Percentiles rank a stretch among this genome's conserved stretches.
phyloP scores from a whole-genome alignment of 1,140 invertebrate species.

The Macrostomum lignano region DNA sequence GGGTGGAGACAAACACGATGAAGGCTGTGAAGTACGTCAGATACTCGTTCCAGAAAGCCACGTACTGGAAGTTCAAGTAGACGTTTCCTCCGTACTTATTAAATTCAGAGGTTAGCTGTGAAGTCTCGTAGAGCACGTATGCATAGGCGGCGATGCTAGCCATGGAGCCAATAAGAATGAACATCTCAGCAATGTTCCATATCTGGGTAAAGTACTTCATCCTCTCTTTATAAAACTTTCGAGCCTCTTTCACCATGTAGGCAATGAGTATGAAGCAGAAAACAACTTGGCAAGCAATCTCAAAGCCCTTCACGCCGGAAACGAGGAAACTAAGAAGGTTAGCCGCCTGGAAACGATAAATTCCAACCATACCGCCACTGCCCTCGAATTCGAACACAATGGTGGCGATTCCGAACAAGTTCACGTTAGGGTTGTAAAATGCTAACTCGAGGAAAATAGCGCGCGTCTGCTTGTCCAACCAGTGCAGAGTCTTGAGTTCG shows the following conservation, averaged over 20 bases:
- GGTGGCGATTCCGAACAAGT: slow-evolving; percentile 30
- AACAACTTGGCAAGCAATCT: slow-evolving; percentile 15
- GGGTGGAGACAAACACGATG: slow-evolving; percentile 29
- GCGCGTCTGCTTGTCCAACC: slow-evolving; percentile 33
- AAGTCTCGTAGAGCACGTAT: slow-evolving; percentile 19
- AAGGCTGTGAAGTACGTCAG: slow-evolving; percentile 29
- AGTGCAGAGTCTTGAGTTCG: slow-evolving; percentile 21
- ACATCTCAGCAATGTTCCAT: slow-evolving; percentile 27
- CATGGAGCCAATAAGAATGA: slow-evolving; percentile 24
- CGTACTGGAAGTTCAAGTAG: slow-evolving; percentile 31
- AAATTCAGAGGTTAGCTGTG: slow-evolving; percentile 21
- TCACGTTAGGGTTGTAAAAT: slow-evolving; percentile 31
- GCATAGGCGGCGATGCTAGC: slow-evolving; percentile 23
- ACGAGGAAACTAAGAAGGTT: slow-evolving; percentile 18
- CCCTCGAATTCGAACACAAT: slow-evolving; percentile 31
- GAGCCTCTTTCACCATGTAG: slow-evolving; percentile 28
- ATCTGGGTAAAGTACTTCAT: slow-evolving; percentile 23
- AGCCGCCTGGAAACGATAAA: slow-evolving; percentile 30
- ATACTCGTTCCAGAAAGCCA: slow-evolving; percentile 28
- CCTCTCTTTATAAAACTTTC: slow-evolving; percentile 11
- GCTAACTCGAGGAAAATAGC: slow-evolving; percentile 34
- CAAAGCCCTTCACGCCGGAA: slow-evolving; percentile 13
- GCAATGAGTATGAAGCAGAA: slow-evolving; percentile 30
- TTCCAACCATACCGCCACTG: slow-evolving; percentile 29
- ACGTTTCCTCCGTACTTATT: slow-evolving; percentile 27